Evolutionary conservation across 2,113 vertebrate genomes (phyloP), one percentile per base, ranked within the genome.

Genomic region (Perognathus longimembris): DNA sequence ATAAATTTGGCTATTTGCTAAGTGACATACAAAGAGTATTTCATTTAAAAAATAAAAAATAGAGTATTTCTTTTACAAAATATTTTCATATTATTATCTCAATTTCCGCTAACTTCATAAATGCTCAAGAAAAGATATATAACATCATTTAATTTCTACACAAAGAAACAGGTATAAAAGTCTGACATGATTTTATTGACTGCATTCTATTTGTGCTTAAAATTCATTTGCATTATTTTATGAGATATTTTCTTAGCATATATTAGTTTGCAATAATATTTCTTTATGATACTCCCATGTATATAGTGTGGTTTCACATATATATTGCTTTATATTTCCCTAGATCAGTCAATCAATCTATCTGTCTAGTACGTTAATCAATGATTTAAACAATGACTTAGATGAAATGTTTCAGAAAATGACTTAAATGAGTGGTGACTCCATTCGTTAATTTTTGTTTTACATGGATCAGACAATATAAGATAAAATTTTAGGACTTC

Each of bases 181-280:
- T 73, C 15, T 82, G 21, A 26, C 10, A 63, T 63, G 6, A 57
- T 45, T 69, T 69, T 20, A 3, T 66, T 87, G 77, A 21, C 8
- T 8, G 50, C 77, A 34, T 70, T 81, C 30, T 76, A 61, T 78
- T 78, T 91, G 3, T 71, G 11, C 5, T 95, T 92, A 83, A 61
- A 36, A 59, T 66, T 66, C 66, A 26, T 67, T 82, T 63, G 0
- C 50, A 18, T 54, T 57, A 6, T 30, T 50, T 78, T 74, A 36
- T 63, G 24, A n/a, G 45, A 54, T 54, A 54, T 54, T 54, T 54
- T 54, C 45, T 45, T 45, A 45, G 45, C 11, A 45, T 45, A 45
- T 45, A 45, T 45, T 45, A 45, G 50, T 54, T 54, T 54, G 14
- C 11, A 54, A 54, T 7, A 45, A 15, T 14, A 54, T 54, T 54